Base-by-base conservation (phyloP, 2,888 invertebrate genomes). In the Tiliacea citrago region DNA sequence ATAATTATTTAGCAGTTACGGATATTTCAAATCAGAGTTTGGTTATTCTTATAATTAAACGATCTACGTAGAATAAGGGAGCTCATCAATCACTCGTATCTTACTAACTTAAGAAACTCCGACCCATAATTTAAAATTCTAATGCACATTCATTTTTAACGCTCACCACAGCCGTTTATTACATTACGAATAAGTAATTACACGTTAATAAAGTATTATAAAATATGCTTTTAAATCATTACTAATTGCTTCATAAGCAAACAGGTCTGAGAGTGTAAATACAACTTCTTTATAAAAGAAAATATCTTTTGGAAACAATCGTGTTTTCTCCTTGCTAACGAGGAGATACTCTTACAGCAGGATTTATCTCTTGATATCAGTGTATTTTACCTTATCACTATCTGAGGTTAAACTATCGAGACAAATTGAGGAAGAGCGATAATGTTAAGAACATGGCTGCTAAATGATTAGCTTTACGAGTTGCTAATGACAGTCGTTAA, bases 381-480 rank as follows among this genome's bases (percentile, higher is more conserved):
- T 68, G 35, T 8, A 57, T 77, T 60, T 57, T 47, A 67, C 57
- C 68, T 69, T 16, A 67, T 63, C 35, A 70, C 39, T 29, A 71
- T 66, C 68, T 57, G 12, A 57, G 49, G 42, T 21, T 63, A 35
- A 82, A 68, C 49, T 49, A 29, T 2, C 39, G 51, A 61, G 63
- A 70, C 60, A 81, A 77, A 77, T 77, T 77, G 74, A 73, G 73
- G 68, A 84, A 86, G 77, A 69, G 79, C 76, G 75, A 84, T 88
- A 83, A 87, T 77, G 75, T 82, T 77, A 68, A 71, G 45, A 83
- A 78, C 72, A 76, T 81, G 66, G 73, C 81, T 87, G 81, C 81
- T 58, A 24, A 80, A 79, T 62, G 70, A 83, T 83, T 68, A 80
- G 21, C 55, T 74, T 79, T 39, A 68, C 68, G 45, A 81, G 70